Evolutionary conservation across 2,888 invertebrate genomes (phyloP).

Genomic region (Norana najaformis): DNA sequence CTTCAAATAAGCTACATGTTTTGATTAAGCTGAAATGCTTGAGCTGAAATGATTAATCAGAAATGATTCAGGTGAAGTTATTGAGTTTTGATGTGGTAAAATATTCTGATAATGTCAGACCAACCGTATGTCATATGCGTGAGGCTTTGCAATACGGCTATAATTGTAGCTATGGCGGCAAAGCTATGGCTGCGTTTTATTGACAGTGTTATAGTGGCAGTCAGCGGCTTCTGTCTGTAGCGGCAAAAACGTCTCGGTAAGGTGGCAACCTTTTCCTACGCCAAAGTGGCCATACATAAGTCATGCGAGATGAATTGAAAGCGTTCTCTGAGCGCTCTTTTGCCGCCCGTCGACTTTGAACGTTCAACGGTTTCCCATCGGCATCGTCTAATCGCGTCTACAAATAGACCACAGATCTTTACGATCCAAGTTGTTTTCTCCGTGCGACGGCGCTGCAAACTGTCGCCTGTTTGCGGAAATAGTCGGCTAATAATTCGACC

Average conservation of each 20-base stretch:
- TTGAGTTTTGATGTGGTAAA: neutral
- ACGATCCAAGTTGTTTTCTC: neutral
- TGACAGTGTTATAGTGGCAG: neutral
- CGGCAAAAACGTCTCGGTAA: slow-evolving; percentile 2
- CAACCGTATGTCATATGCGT: neutral
- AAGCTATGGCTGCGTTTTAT: neutral
- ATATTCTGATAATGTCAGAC: neutral
- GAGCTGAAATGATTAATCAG: neutral
- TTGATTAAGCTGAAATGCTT: neutral
- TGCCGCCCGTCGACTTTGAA: neutral
- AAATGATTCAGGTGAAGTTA: neutral
- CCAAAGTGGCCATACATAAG: slow-evolving; percentile 13
- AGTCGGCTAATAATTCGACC: neutral
- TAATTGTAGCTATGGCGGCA: neutral
- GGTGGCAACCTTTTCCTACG: neutral
- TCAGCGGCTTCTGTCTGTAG: neutral
- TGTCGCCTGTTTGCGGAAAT: neutral
- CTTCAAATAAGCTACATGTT: neutral
- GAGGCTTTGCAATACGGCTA: neutral
- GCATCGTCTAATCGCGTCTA: neutral
- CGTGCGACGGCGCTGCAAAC: neutral
- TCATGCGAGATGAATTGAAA: slow-evolving; percentile 13
- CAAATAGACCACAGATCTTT: neutral
- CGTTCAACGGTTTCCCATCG: neutral
- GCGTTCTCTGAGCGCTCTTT: slow-evolving; percentile 1